Evolutionary conservation across 2,113 vertebrate genomes (phyloP), one percentile per base, ranked within the genome.

Genomic region (Carettochelys insculpta): DNA sequence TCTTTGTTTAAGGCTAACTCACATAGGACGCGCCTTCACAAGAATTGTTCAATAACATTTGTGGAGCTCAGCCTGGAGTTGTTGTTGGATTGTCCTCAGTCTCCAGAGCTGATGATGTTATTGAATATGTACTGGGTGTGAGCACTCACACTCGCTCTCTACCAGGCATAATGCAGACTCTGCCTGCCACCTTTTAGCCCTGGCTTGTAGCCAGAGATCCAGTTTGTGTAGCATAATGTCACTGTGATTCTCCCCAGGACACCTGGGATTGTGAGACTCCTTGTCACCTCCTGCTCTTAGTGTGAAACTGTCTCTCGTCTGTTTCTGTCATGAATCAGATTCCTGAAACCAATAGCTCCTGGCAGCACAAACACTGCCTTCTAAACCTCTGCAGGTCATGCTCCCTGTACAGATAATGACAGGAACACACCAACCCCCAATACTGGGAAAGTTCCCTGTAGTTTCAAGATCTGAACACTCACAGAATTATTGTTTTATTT

Each of bases 31-130:
- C 96, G 95, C 96, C 96, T 97, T 96, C 90, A 90, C 92, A 95
- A 97, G 95, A 96, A 94, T 94, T 95, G 93, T 94, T 95, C 95
- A 95, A 96, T 95, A 97, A 97, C 96, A 97, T 97, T 97, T 96
- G 87, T 94, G 96, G 95, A 97, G 87, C 94, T 94, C 94, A 65
- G 73, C 41, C 83, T 96, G 65, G 56, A 90, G 89, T 95, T 97
- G 95, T 94, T 97, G 94, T 96, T 97, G 96, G 96, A 96, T 95
- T 95, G 87, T 77, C 87, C 92, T 97, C 96, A 95, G 95, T 87
- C 85, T 92, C 61, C 83, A 84, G 85, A 89, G 94, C 91, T 96
- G 94, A 91, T 93, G 90, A 82, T 95, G 95, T 95, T 95, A 93
- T 92, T 81, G 85, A 73, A 19, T 92, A 86, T 80, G 77, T 68